Base-by-base conservation (phyloP, 2,113 vertebrate genomes). In the Corvus moneduloides region DNA sequence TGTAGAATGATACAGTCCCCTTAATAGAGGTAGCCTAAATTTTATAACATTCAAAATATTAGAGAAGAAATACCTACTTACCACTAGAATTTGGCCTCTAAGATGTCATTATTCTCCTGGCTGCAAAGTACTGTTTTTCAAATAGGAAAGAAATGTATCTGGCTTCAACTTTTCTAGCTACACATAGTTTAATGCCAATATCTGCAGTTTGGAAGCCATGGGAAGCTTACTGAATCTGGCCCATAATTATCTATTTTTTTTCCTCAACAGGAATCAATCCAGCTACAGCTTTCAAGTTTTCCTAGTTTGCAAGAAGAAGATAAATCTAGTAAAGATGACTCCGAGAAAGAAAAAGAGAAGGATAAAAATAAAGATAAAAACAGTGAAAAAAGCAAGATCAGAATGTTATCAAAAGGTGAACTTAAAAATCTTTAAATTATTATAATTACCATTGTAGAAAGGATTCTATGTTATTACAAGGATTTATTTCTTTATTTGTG, bases 361-460 rank as follows among this genome's bases (percentile, higher is more conserved):
- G 98, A 98, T 96, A 98, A 98, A 97, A 98, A 97, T 97, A 97
- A 98, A 94, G 94, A 98, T 96, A 98, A 98, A 98, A 96, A 93
- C 95, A 97, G 91, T 96, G 98, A 98, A 97, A 98, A 98, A 92
- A 94, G 59, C 98, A 99, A 99, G 98, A 99, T 98, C 95, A 97
- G 97, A 96, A 98, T 98, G 96, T 97, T 98, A 95, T 98, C 99
- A 93, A 99, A 99, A 99, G 99, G 99, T 99, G 97, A 98, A 97
- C 76, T 93, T 90, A 62, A 94, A 94, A 94, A 56, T 77, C 41
- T 90, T 97, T 91, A n/a, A 87, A n/a, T 80, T 80, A 37, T n/a
- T 79, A 4, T 75, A 56, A 23, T 66, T 84, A 30, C 17, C 59
- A 16, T 41, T 83, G 19, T 20, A 59, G 54, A 72, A 93, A 67